A percentile compares a stretch with the other conserved stretches of the same genome.
These are phyloP conservation scores for Pediacus dermestoides DNA, from an alignment of 2,888 invertebrate genomes.

Conservation along the genomic window DNA sequence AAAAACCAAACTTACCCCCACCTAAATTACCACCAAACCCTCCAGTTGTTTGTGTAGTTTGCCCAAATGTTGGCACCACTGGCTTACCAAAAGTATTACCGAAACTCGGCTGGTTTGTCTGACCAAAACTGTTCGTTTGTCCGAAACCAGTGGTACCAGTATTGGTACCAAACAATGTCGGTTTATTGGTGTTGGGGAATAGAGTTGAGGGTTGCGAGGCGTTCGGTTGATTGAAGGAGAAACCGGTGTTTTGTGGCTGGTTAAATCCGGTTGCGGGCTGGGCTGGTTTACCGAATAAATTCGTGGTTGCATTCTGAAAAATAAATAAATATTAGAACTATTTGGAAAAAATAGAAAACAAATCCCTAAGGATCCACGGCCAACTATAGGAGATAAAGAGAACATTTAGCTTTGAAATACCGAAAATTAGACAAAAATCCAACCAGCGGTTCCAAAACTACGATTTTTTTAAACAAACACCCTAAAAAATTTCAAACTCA, in stretches of 20 bases:
- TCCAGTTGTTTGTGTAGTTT: slow-evolving; percentile 18
- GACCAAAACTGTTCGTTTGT: slow-evolving; percentile 11
- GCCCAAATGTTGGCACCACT: slow-evolving; percentile 41
- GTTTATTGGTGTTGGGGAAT: slow-evolving; percentile 39
- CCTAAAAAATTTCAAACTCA: too few species aligned
- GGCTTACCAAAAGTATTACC: slow-evolving; percentile 40
- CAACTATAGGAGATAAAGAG: background rate
- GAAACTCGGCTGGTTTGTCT: slow-evolving; percentile 27
- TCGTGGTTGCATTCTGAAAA: slow-evolving; percentile 41
- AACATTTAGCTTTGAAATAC: too few species aligned
- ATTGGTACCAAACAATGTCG: slow-evolving; percentile 35
- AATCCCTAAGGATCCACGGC: background rate
- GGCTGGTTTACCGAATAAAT: slow-evolving; percentile 49
- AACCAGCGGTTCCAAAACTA: too few species aligned
- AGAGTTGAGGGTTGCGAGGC: slow-evolving; percentile 33
- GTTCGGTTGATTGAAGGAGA: slow-evolving; percentile 36
- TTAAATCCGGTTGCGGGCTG: slow-evolving; percentile 49
- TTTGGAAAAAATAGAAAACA: background rate
- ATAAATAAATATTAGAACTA: slow-evolving; percentile 22
- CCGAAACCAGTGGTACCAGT: slow-evolving; percentile 28
- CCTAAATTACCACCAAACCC: slow-evolving; percentile 28
- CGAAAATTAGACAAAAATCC: too few species aligned
- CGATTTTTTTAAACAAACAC: too few species aligned
- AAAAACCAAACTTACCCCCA: slow-evolving; percentile 13
- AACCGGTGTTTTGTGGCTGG: slow-evolving; percentile 42